phyloP scores from a whole-genome alignment of 2,797 vertebrate genomes.

The Oreochromis mossambicus region DNA sequence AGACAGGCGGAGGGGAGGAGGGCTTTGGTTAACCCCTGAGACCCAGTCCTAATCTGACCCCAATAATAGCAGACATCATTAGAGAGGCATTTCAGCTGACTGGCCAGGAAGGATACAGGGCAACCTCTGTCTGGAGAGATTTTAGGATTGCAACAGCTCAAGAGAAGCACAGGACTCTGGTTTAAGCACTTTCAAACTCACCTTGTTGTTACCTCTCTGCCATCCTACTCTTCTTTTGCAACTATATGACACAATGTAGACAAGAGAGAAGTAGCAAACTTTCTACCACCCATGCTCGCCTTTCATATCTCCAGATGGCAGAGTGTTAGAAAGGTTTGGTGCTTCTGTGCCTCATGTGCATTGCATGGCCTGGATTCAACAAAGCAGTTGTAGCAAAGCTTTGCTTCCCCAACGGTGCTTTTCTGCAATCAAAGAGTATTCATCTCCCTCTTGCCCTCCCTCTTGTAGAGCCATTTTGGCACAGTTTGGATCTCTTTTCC shows the following conservation, averaged over 20 bases:
- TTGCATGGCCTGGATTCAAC: conserved; percentile 64
- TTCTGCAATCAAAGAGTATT: conserved; percentile 68
- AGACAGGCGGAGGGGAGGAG: conserved; percentile 49
- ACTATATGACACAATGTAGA: conserved; percentile 30
- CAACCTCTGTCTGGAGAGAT: neutral
- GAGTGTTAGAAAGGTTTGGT: conserved; percentile 37
- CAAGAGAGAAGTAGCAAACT: conserved; percentile 12
- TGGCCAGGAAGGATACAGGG: neutral
- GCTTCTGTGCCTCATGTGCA: conserved; percentile 46
- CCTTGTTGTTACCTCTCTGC: conserved; percentile 35
- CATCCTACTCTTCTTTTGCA: conserved; percentile 3
- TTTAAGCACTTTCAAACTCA: conserved; percentile 17
- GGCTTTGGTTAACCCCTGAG: conserved; percentile 60
- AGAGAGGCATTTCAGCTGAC: conserved; percentile 21
- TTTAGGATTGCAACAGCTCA: conserved; percentile 3
- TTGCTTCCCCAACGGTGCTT: conserved; percentile 56
- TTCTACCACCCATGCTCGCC: conserved; percentile 26
- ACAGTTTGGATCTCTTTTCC: conserved; percentile 39
- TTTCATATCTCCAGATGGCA: conserved; percentile 64
- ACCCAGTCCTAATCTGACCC: conserved; percentile 62
- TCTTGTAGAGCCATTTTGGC: conserved; percentile 51
- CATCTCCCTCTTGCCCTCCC: conserved; percentile 52
- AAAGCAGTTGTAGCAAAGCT: conserved; percentile 59
- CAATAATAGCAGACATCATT: conserved; percentile 47
- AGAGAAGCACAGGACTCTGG: neutral